These are phyloP conservation scores for Spheniscus humboldti DNA, from an alignment of 2,797 vertebrate genomes.

Conservation along the genomic window DNA sequence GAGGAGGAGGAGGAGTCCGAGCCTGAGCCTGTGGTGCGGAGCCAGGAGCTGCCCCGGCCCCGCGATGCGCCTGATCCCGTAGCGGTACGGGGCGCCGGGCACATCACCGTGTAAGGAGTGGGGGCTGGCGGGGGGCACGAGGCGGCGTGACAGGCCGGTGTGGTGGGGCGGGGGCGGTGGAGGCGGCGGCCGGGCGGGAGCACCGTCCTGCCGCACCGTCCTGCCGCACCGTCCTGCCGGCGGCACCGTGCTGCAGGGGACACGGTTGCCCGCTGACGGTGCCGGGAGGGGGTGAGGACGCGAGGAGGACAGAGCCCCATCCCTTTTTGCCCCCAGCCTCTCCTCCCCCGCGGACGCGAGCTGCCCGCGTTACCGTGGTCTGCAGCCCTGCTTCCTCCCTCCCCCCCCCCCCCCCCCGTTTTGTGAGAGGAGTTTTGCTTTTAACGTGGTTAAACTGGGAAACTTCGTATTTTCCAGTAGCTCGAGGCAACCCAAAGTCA, in stretches of 20 bases:
- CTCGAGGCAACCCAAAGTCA: not conserved
- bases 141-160: constrained; percentile 23
- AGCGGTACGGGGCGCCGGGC: constrained; percentile 92
- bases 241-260: not conserved
- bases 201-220: too few relatives aligned
- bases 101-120: constrained; percentile 95
- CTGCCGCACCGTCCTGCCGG: too few relatives aligned
- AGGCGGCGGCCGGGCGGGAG: not conserved
- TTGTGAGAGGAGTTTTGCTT: not conserved
- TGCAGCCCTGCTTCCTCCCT: not conserved
- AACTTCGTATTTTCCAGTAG: not conserved
- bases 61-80: constrained; percentile 91
- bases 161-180: not conserved
- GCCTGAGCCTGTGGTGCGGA: constrained; percentile 77
- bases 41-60: constrained; percentile 86
- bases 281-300: not conserved
- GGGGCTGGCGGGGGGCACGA: not conserved
- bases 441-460: not conserved
- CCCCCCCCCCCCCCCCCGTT: not conserved
- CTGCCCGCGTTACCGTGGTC: not conserved
- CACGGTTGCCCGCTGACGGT: not conserved
- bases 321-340: not conserved
- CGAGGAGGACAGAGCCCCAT: not conserved
- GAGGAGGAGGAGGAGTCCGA: constrained; percentile 86
- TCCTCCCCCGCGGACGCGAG: not conserved